phyloP scores from a whole-genome alignment of 1,140 invertebrate species.

The Nilaparvata lugens region DNA sequence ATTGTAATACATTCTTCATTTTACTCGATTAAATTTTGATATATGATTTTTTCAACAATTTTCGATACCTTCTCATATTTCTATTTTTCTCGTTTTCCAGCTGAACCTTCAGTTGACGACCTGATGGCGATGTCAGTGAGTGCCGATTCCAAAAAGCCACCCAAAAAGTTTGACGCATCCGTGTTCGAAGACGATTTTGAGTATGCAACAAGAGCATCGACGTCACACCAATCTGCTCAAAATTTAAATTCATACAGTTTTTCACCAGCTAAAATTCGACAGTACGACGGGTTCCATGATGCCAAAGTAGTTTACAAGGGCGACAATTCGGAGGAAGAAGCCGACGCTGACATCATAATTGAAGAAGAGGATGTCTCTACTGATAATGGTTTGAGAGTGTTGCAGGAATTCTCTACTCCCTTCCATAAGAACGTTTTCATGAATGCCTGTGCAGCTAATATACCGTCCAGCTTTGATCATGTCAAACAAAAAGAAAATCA shows the following conservation, averaged over 20 bases:
- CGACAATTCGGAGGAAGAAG: conserved; percentile 1
- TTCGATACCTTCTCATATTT: too few relatives aligned
- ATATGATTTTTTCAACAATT: too few relatives aligned
- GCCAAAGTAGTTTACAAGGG: not conserved
- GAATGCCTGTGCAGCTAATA: not conserved
- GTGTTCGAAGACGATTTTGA: not conserved
- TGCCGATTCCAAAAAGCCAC: not conserved
- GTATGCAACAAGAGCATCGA: too few relatives aligned
- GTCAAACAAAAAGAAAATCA: not conserved
- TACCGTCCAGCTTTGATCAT: not conserved
- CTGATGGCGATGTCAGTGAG: not conserved
- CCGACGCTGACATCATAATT: conserved; percentile 9
- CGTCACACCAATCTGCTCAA: too few relatives aligned
- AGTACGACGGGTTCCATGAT: not conserved
- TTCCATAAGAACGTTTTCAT: not conserved
- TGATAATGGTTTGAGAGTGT: not conserved
- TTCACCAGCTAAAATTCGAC: not conserved
- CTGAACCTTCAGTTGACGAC: not conserved
- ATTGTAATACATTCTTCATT: too few relatives aligned
- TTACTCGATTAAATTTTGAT: too few relatives aligned
- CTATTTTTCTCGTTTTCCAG: not conserved
- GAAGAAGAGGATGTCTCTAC: conserved; percentile 7
- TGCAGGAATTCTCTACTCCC: not conserved
- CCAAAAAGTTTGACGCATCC: not conserved
- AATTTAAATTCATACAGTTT: too few relatives aligned